Evolutionary conservation across 2,888 invertebrate genomes (phyloP).

Genomic region (Allophyes oxyacanthae): DNA sequence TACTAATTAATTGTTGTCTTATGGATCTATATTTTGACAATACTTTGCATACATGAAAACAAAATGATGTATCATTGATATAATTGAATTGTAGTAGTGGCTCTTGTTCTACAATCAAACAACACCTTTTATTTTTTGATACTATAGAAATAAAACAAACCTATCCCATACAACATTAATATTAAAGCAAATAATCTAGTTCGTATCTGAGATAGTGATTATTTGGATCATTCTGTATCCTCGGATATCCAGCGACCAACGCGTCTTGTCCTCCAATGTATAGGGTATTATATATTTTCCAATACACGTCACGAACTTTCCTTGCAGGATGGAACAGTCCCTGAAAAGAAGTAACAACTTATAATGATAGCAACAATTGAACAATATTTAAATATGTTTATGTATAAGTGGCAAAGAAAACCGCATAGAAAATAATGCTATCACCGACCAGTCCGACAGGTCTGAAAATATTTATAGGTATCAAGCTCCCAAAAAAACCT

Average conservation of each 20-base stretch:
- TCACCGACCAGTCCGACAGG: too few relatives aligned
- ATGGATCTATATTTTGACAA: slow-evolving; percentile 4
- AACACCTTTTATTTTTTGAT: slow-evolving; percentile 15
- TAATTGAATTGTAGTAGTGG: slow-evolving; percentile 25
- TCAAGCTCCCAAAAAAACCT: too few relatives aligned
- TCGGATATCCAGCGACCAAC: slow-evolving; percentile 98
- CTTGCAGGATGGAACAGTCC: slow-evolving; percentile 99
- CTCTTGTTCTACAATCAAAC: slow-evolving; percentile 36
- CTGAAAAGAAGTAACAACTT: slow-evolving; percentile 79
- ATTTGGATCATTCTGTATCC: slow-evolving; percentile 98
- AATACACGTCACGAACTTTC: slow-evolving; percentile 99
- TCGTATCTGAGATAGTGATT: slow-evolving; percentile 98
- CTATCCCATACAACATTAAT: slow-evolving; percentile 43
- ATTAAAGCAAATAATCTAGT: slow-evolving; percentile 96
- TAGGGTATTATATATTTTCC: slow-evolving; percentile 99
- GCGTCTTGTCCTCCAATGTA: slow-evolving; percentile 99
- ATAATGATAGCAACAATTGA: too few relatives aligned
- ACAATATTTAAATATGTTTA: too few relatives aligned
- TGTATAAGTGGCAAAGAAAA: too few relatives aligned
- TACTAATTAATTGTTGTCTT: slow-evolving; percentile 3
- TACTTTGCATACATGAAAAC: slow-evolving; percentile 3
- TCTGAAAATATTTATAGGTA: too few relatives aligned
- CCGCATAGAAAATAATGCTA: too few relatives aligned
- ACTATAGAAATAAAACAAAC: slow-evolving; percentile 47
- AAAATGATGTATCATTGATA: not conserved